phyloP scores from a whole-genome alignment of 2,797 vertebrate genomes.

The Odontamblyopus lacepedii region DNA sequence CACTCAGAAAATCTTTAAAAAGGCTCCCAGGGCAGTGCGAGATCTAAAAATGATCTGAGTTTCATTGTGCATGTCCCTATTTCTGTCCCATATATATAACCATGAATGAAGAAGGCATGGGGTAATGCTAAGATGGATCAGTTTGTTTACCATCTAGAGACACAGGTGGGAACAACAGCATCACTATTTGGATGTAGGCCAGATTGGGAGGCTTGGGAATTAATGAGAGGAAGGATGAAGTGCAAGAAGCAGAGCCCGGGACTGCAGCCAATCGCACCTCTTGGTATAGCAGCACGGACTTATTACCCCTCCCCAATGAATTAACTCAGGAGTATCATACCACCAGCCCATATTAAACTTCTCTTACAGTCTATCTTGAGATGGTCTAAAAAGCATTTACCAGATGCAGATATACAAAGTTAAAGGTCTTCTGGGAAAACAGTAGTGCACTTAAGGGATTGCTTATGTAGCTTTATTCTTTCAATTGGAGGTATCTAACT shows the following conservation, averaged over 20 bases:
- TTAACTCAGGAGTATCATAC: constrained; percentile 30
- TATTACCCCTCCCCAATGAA: constrained; percentile 48
- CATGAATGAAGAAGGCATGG: not conserved
- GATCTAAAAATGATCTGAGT: constrained; percentile 38
- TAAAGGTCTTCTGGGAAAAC: constrained; percentile 26
- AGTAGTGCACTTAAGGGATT: constrained; percentile 21
- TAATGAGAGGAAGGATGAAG: constrained; percentile 51
- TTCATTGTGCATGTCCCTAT: constrained; percentile 14
- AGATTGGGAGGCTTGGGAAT: constrained; percentile 41
- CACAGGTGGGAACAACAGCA: constrained; percentile 45
- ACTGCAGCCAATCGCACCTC: constrained; percentile 40
- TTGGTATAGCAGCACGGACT: constrained; percentile 38
- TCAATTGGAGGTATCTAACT: not conserved
- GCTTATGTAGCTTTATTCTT: constrained; percentile 29
- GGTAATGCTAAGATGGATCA: constrained; percentile 34
- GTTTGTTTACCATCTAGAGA: constrained; percentile 39
- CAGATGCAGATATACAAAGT: constrained; percentile 9
- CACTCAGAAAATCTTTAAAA: constrained; percentile 55
- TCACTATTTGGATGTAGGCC: constrained; percentile 43
- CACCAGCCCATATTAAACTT: constrained; percentile 43
- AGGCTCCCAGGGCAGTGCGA: constrained; percentile 48
- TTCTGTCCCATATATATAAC: constrained; percentile 23
- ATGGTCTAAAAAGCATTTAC: constrained; percentile 20
- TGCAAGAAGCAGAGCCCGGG: constrained; percentile 35
- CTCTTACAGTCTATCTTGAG: constrained; percentile 16